These are phyloP conservation scores for Solen grandis DNA, from an alignment of 1,140 invertebrate species.

Conservation along the genomic window DNA sequence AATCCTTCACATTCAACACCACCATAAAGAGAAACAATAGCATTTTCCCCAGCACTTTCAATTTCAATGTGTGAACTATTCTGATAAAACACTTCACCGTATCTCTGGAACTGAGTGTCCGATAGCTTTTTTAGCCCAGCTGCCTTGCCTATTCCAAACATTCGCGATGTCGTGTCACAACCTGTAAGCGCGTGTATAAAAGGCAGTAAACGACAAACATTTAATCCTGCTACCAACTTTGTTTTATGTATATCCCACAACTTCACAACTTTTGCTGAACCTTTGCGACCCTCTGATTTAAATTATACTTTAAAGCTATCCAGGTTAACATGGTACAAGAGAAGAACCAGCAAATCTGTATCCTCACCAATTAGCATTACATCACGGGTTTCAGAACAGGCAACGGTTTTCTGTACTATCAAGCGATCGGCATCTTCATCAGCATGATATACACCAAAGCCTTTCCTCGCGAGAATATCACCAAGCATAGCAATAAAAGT, in stretches of 20 bases:
- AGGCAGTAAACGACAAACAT: neutral
- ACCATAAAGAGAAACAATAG: conserved; percentile 29
- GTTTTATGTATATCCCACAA: neutral
- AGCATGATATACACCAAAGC: neutral
- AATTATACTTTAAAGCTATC: no score
- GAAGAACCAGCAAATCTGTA: conserved; percentile 55
- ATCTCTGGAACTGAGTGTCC: neutral
- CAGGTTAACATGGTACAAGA: conserved; percentile 30
- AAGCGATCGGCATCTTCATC: conserved; percentile 57
- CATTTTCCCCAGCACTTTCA: neutral
- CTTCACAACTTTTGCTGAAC: no score
- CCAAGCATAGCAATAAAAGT: conserved; percentile 48
- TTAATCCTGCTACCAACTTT: neutral
- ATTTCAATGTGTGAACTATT: neutral
- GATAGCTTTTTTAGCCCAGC: neutral
- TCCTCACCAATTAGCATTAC: conserved; percentile 57
- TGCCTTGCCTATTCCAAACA: conserved; percentile 1
- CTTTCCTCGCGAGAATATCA: conserved; percentile 19
- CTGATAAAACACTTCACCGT: neutral
- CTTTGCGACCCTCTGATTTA: no score
- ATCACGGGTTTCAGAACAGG: neutral
- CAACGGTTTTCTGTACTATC: conserved; percentile 53
- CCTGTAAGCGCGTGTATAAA: neutral
- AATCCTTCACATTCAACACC: neutral
- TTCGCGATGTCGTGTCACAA: conserved; percentile 8